Percentiles rank a stretch among this genome's conserved stretches.
Conservation (phyloP, 2,888 invertebrate genomes). For the Lomographa bimaculata region DNA sequence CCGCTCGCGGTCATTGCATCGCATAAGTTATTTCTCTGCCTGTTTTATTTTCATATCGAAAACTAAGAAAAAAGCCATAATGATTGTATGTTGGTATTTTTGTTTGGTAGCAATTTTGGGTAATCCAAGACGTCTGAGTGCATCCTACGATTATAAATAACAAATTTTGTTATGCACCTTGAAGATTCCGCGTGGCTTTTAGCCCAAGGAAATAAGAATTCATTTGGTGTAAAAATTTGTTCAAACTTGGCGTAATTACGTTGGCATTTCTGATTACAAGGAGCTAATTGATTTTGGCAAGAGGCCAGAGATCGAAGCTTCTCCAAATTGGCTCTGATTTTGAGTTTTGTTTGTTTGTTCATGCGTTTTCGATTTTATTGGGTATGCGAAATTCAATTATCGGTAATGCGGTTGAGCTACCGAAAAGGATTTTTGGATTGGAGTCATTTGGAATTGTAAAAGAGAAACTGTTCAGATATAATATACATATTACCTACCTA, state of each 20-base stretch:
- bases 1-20: constrained; percentile 72
- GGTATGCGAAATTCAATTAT: constrained; percentile 49
- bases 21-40: constrained; percentile 59
- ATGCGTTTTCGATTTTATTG: constrained; percentile 47
- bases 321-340: constrained; percentile 51
- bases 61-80: constrained; percentile 67
- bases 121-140: constrained; percentile 62
- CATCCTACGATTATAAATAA: constrained; percentile 60
- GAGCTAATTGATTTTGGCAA: constrained; percentile 76
- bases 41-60: constrained; percentile 69
- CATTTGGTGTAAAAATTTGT: constrained; percentile 19
- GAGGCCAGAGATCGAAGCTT: constrained; percentile 57
- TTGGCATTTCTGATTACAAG: constrained; percentile 52
- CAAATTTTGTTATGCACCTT: constrained; percentile 32
- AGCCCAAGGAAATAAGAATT: constrained; percentile 9
- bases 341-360: constrained; percentile 56
- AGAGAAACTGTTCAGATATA: no score
- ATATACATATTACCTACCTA: no score
- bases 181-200: constrained; percentile 10
- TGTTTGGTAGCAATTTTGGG: constrained; percentile 70
- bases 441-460: background rate
- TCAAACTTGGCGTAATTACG: constrained; percentile 11
- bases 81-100: constrained; percentile 57
- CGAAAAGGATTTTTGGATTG: constrained; percentile 8
- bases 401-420: constrained; percentile 27